phyloP scores from a whole-genome alignment of 2,888 invertebrate genomes.

The Hymenopus coronatus region DNA sequence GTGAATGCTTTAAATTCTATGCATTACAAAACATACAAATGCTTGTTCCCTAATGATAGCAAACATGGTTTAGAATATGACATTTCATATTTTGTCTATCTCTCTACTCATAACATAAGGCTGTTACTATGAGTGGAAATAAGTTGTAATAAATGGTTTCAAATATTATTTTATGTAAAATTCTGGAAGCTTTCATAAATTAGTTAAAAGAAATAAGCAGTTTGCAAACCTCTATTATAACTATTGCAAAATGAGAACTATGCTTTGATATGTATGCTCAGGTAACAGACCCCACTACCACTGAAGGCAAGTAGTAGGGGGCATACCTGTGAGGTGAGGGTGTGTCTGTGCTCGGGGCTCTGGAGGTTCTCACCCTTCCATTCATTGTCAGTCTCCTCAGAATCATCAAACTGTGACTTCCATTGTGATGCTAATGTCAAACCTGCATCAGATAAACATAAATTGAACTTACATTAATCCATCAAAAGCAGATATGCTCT shows the following conservation, averaged over 20 bases:
- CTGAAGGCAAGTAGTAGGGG: background rate
- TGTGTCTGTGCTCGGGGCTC: conserved; percentile 54
- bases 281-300: conserved; percentile 10
- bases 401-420: conserved; percentile 95
- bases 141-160: too few relatives aligned
- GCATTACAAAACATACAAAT: too few relatives aligned
- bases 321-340: conserved; percentile 40
- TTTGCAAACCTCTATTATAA: background rate
- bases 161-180: background rate
- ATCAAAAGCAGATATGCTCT: background rate
- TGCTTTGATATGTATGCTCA: background rate
- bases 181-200: background rate
- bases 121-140: too few relatives aligned
- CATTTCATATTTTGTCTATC: too few relatives aligned
- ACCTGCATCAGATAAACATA: conserved; percentile 36
- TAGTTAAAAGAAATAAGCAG: background rate
- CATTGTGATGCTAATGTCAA: conserved; percentile 89
- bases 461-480: background rate
- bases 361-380: conserved; percentile 79
- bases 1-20: too few relatives aligned
- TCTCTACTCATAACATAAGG: too few relatives aligned
- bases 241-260: background rate
- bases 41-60: too few relatives aligned
- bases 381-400: conserved; percentile 86
- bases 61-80: too few relatives aligned